Conservation (phyloP, 1,140 invertebrate genomes). For the Drosophila teissieri region DNA sequence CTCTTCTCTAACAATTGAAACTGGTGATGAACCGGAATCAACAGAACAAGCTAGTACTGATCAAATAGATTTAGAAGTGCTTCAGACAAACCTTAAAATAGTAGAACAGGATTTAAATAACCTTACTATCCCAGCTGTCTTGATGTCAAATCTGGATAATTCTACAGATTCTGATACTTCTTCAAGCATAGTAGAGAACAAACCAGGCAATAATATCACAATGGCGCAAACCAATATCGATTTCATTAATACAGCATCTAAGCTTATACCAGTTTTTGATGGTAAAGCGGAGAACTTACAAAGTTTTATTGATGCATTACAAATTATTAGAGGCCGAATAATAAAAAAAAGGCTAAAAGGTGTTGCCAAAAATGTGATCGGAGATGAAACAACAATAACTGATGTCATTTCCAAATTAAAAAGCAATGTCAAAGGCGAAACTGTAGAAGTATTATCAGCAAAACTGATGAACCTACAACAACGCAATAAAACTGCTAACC, state of each 20-base stretch:
- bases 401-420: too few species aligned
- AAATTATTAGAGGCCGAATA: too few species aligned
- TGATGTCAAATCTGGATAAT: background rate
- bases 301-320: too few species aligned
- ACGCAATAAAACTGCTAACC: too few species aligned
- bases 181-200: background rate
- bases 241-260: background rate
- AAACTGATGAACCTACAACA: too few species aligned
- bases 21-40: constrained; percentile 6
- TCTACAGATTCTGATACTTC: background rate
- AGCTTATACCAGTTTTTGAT: constrained; percentile 2
- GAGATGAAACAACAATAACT: too few species aligned
- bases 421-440: too few species aligned
- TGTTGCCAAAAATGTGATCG: too few species aligned
- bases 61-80: background rate
- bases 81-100: background rate
- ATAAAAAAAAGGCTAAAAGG: too few species aligned
- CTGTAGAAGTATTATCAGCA: too few species aligned
- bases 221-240: constrained; percentile 2
- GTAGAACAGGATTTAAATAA: background rate
- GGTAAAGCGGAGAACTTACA: background rate
- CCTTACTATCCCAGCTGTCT: background rate
- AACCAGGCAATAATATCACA: background rate
- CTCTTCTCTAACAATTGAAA: constrained; percentile 10
- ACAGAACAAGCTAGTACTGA: background rate